Percentiles rank a stretch among this genome's conserved stretches.
These are phyloP conservation scores for Halcyon badia DNA, from an alignment of 2,797 vertebrate species.

Conservation along the genomic window DNA sequence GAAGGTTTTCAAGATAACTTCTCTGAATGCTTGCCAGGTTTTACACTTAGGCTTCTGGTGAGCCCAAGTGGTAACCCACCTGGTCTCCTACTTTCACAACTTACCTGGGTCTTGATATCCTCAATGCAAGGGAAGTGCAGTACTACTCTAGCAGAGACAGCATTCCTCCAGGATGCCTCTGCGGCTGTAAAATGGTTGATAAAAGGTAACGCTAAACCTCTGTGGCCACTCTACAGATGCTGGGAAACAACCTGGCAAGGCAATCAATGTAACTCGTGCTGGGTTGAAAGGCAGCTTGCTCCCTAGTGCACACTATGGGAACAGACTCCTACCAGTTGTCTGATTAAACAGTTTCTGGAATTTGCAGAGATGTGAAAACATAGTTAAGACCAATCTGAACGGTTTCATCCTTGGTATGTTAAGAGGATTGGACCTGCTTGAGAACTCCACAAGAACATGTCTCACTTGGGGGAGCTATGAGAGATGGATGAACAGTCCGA, in stretches of 20 bases:
- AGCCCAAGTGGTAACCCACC: background rate
- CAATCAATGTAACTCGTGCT: background rate
- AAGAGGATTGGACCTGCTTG: background rate
- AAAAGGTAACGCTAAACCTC: background rate
- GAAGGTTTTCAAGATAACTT: background rate
- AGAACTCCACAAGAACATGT: background rate
- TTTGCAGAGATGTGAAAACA: background rate
- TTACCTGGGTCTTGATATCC: background rate
- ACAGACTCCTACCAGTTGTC: background rate
- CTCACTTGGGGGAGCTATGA: background rate
- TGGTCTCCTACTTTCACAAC: background rate
- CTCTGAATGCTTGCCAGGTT: background rate
- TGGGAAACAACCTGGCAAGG: background rate
- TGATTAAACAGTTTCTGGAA: background rate
- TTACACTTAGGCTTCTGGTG: accelerated
- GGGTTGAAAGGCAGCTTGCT: background rate
- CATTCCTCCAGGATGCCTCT: background rate
- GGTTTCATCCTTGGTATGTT: background rate
- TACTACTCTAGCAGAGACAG: background rate
- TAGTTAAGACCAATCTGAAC: background rate
- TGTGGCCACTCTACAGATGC: background rate
- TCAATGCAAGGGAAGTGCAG: background rate
- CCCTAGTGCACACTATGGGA: background rate
- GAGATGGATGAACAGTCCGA: background rate
- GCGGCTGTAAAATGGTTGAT: background rate